Evolutionary conservation across 2,888 invertebrate genomes (phyloP).

Genomic region (Agonum fuliginosum): DNA sequence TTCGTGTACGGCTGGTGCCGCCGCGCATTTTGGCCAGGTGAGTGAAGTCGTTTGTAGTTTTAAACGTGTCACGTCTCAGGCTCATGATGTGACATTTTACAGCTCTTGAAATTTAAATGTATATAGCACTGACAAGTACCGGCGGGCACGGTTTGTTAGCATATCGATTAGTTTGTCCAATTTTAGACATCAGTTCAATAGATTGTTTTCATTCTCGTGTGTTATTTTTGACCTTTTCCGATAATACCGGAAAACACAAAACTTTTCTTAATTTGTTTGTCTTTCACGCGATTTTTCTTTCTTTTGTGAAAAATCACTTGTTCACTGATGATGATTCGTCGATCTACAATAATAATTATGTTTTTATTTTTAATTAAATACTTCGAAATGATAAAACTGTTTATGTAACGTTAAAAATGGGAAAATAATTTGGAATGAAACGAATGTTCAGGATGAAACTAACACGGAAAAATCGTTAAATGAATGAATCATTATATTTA

Average conservation of each 20-base stretch:
- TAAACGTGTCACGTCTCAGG: slow-evolving; percentile 20
- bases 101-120: slow-evolving; percentile 46
- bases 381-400: neutral
- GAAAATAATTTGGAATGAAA: neutral
- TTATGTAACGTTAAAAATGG: neutral
- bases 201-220: slow-evolving; percentile 54
- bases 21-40: slow-evolving; percentile 89
- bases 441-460: neutral
- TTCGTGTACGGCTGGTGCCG: slow-evolving; percentile 83
- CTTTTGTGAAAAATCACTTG: neutral
- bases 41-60: slow-evolving; percentile 63
- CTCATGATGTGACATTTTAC: slow-evolving; percentile 47
- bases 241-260: slow-evolving; percentile 2
- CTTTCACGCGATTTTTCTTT: too few relatives aligned
- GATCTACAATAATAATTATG: too few relatives aligned
- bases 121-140: slow-evolving; percentile 3
- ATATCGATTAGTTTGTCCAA: slow-evolving; percentile 60
- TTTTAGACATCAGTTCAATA: slow-evolving; percentile 59
- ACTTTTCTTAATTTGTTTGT: slow-evolving; percentile 1
- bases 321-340: neutral
- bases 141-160: slow-evolving; percentile 49
- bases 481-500: slow-evolving; percentile 41
- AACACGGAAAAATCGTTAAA: slow-evolving; percentile 23
- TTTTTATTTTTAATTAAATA: neutral
- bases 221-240: slow-evolving; percentile 45